Evolutionary conservation across 2,888 invertebrate genomes (phyloP), one percentile per base, ranked within the genome.

Genomic region (Artemia sinica): DNA sequence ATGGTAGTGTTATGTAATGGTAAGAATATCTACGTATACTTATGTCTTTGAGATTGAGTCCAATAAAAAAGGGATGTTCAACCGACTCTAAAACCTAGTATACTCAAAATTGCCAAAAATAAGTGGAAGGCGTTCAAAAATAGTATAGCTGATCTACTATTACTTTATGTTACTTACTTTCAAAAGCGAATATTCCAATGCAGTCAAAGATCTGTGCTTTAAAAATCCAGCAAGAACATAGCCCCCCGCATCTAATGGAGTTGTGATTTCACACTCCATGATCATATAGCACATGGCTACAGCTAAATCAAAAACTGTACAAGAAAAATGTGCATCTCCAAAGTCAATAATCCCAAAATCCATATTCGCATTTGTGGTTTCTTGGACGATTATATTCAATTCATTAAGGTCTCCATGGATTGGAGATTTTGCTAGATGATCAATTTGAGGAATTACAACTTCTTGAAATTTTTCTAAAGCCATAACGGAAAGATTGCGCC

Each of bases 391-490:
- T 7, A 94, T 83, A 78, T 95, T 95, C 77, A 89, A 88, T 75
- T 93, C 92, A 76, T 94, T 94, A 70, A 89, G 82, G 76, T 95
- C 95, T 0, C 92, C 94, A 76, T 95, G 94, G 71, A 94, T 88
- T 8, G 88, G 71, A 75, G 82, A 88, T 74, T 81, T 82, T 74
- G 85, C 84, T 72, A 92, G 79, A 51, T 81, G 79, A 0, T 82
- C 78, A 4, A 82, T 74, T 0, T 80, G 77, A 0, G 83, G 81
- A 0, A 88, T 75, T 0, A 92, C 85, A 0, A 83, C 80, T 11
- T 81, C 78, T 72, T 86, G 84, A 77, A 88, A 93, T 68, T 80
- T 76, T 12, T 79, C 74, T 6, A 89, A 79, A 7, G 86, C 79
- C 67, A 85, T 82, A 69, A 83, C 80, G 1, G 86, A 84, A 66